These are phyloP conservation scores for Drosophila meridionalis DNA, from an alignment of 2,888 invertebrate genomes.

Conservation along the genomic window DNA sequence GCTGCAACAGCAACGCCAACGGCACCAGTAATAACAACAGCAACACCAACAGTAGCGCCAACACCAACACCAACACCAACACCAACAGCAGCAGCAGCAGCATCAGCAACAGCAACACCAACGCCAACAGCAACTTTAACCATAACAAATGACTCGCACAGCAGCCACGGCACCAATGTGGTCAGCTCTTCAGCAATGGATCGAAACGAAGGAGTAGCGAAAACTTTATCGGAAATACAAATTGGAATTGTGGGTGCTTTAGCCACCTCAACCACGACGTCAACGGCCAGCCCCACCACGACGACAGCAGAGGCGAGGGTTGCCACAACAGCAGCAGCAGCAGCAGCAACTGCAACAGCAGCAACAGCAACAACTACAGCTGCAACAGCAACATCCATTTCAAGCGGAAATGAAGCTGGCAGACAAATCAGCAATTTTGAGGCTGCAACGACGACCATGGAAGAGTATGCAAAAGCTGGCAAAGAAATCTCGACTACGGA, in stretches of 20 bases:
- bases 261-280: conserved; percentile 48
- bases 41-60: conserved; percentile 44
- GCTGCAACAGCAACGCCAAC: conserved; percentile 27
- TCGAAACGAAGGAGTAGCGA: conserved; percentile 44
- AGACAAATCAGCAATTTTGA: conserved; percentile 41
- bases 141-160: conserved; percentile 63
- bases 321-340: conserved; percentile 10
- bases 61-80: conserved; percentile 31
- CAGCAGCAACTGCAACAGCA: conserved; percentile 7
- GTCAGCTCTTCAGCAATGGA: conserved; percentile 34
- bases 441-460: conserved; percentile 15
- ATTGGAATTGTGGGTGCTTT: conserved; percentile 29
- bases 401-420: conserved; percentile 53
- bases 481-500: conserved; percentile 19
- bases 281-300: conserved; percentile 69
- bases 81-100: conserved; percentile 33
- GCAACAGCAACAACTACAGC: background rate
- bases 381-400: conserved; percentile 23
- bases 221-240: conserved; percentile 59
- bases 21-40: conserved; percentile 41
- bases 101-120: conserved; percentile 33
- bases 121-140: conserved; percentile 35
- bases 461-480: conserved; percentile 6
- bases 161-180: conserved; percentile 42
- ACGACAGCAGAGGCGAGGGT: conserved; percentile 45